Conservation (phyloP, 1,140 invertebrate species). For the Anthonomus grandis region DNA sequence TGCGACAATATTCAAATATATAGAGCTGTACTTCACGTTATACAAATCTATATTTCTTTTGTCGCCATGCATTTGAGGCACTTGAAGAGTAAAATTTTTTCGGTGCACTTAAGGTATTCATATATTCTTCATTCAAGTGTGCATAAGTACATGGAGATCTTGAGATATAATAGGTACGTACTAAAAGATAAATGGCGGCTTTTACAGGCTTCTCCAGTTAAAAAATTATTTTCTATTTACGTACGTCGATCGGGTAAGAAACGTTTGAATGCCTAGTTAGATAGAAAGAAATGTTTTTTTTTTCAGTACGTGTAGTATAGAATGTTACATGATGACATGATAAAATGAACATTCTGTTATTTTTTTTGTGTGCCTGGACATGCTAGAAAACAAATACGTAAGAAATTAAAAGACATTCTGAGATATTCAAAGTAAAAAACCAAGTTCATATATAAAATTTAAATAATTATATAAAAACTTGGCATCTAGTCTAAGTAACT, state of each 20-base stretch:
- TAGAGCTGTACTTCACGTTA: not conserved
- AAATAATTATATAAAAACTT: too few relatives aligned
- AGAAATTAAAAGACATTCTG: too few relatives aligned
- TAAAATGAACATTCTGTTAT: too few relatives aligned
- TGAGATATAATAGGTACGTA: not conserved
- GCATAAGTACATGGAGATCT: not conserved
- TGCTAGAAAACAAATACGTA: too few relatives aligned
- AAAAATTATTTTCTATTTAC: not conserved
- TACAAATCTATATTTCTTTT: not conserved
- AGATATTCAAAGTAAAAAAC: too few relatives aligned
- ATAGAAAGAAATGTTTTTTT: too few relatives aligned
- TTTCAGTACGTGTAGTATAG: too few relatives aligned
- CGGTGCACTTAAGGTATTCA: not conserved
- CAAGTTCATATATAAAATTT: too few relatives aligned
- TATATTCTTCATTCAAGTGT: not conserved
- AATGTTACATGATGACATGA: too few relatives aligned
- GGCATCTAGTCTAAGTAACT: too few relatives aligned
- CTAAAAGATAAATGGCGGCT: not conserved
- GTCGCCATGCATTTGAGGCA: not conserved
- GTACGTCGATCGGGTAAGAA: not conserved
- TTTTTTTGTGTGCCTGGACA: too few relatives aligned
- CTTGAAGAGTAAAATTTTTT: not conserved
- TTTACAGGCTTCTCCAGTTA: not conserved
- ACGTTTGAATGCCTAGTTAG: not conserved
- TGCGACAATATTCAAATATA: not conserved